Percentiles rank a stretch among this genome's conserved stretches.
These are phyloP conservation scores for Protophormia terraenovae DNA, from an alignment of 2,888 invertebrate genomes.

Conservation along the genomic window DNA sequence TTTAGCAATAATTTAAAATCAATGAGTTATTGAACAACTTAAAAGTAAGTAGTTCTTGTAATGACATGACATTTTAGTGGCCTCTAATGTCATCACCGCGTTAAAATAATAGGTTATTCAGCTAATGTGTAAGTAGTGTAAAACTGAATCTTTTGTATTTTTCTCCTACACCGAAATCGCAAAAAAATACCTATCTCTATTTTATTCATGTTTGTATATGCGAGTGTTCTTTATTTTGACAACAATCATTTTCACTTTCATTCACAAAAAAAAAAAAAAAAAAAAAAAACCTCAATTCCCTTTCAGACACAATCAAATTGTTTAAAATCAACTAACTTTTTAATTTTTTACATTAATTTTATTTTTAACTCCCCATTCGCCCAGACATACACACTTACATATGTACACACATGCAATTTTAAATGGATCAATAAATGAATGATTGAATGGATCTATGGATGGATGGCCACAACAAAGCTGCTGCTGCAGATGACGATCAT, in stretches of 20 bases:
- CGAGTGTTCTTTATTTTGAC: constrained; percentile 17
- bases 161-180: background rate
- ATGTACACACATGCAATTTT: constrained; percentile 7
- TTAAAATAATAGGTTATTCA: no score
- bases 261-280: constrained; percentile 4
- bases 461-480: constrained; percentile 27
- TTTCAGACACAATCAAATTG: constrained; percentile 57
- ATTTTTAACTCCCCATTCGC: constrained; percentile 46
- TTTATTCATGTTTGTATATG: background rate
- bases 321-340: constrained; percentile 39
- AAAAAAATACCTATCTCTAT: background rate
- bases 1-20: no score
- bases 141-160: background rate
- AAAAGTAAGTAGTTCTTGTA: no score
- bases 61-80: no score
- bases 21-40: no score
- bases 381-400: background rate
- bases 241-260: constrained; percentile 57
- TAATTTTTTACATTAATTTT: constrained; percentile 13
- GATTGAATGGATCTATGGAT: no score
- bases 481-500: background rate
- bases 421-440: constrained; percentile 60
- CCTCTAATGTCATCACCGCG: no score
- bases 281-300: constrained; percentile 59
- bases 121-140: no score